A percentile compares a stretch with the other conserved stretches of the same genome.
These are phyloP conservation scores for Drosophila ochracea DNA, from an alignment of 2,888 invertebrate species.

Conservation along the genomic window DNA sequence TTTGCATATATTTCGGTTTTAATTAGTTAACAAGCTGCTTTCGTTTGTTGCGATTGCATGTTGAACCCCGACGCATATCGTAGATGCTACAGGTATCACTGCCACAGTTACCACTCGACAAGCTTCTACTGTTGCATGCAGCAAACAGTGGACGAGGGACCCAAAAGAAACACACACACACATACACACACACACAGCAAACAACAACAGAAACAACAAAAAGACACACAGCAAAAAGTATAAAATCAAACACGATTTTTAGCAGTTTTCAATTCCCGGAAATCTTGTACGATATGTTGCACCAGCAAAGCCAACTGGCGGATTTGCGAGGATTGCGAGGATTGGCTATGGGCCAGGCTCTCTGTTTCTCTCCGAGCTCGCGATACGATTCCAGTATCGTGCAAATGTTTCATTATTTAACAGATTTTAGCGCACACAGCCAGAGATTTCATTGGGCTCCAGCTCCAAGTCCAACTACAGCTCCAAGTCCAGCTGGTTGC, in stretches of 20 bases:
- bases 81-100: constrained; percentile 69
- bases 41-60: constrained; percentile 82
- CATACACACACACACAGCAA: constrained; percentile 13
- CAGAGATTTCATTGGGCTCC: constrained; percentile 35
- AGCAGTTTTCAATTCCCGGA: constrained; percentile 81
- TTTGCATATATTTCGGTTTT: constrained; percentile 84
- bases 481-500: constrained; percentile 25
- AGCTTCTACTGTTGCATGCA: constrained; percentile 55
- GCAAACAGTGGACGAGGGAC: not conserved
- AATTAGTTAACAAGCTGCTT: constrained; percentile 84
- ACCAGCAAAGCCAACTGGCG: constrained; percentile 51
- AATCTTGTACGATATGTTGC: constrained; percentile 79
- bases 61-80: constrained; percentile 79
- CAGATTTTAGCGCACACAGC: constrained; percentile 67
- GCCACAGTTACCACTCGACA: constrained; percentile 20
- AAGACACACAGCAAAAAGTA: constrained; percentile 52
- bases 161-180: constrained; percentile 8
- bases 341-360: constrained; percentile 5
- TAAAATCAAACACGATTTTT: constrained; percentile 82
- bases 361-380: not conserved
- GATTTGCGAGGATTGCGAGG: constrained; percentile 34
- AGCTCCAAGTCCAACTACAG: constrained; percentile 8
- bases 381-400: constrained; percentile 78
- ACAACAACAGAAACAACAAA: constrained; percentile 1
- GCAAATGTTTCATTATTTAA: constrained; percentile 81